phyloP scores from a whole-genome alignment of 2,797 vertebrate species.

The Halcyon chelicuti region DNA sequence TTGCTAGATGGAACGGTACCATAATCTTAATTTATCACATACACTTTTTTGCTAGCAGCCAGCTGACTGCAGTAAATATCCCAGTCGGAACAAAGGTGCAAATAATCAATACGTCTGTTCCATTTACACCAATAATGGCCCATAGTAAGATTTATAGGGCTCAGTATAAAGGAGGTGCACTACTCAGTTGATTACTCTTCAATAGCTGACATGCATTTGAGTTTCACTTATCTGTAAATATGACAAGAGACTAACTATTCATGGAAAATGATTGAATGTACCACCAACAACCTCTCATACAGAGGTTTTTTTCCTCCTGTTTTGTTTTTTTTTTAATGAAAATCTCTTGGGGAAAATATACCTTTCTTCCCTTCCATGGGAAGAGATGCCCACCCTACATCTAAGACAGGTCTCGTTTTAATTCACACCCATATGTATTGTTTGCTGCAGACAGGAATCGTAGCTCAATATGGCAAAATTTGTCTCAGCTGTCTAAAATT shows the following conservation, averaged over 20 bases:
- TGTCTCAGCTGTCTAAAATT: conserved; percentile 45
- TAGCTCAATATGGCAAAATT: conserved; percentile 8
- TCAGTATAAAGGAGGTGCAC: conserved; percentile 21
- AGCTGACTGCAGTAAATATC: conserved; percentile 3
- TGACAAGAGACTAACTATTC: conserved; percentile 26
- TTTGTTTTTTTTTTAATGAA: neutral
- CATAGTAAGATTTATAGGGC: conserved; percentile 47
- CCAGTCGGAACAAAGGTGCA: conserved; percentile 31
- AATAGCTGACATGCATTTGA: conserved; percentile 23
- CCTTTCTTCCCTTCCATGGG: neutral
- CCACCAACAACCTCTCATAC: neutral
- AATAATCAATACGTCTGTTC: conserved; percentile 69
- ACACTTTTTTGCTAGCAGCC: conserved; percentile 3
- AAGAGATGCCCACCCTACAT: neutral
- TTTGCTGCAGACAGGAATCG: neutral
- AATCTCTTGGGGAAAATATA: neutral
- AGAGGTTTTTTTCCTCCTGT: neutral
- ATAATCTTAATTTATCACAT: conserved; percentile 41
- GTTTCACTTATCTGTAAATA: conserved; percentile 31
- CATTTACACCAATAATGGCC: conserved; percentile 50
- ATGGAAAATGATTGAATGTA: neutral
- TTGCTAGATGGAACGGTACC: neutral
- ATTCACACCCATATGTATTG: neutral
- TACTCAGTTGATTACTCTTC: conserved; percentile 58
- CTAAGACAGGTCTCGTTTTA: neutral